Evolutionary conservation across 1,140 invertebrate species (phyloP).

Genomic region (Pectinophora gossypiella): DNA sequence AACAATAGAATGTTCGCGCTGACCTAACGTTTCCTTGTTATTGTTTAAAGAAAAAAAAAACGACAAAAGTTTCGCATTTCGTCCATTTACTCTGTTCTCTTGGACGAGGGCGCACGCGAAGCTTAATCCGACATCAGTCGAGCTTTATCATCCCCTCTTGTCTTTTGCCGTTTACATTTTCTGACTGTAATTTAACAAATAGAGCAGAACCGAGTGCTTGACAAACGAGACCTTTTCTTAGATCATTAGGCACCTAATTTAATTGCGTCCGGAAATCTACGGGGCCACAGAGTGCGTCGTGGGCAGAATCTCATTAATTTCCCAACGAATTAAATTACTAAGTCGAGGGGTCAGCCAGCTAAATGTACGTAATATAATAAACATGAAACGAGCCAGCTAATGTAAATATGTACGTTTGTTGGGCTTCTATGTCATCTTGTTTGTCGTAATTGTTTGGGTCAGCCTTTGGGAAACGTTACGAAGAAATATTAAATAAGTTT

Average conservation of each 20-base stretch:
- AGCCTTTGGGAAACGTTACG: background rate
- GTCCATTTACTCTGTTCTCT: constrained; percentile 7
- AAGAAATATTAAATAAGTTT: constrained; percentile 5
- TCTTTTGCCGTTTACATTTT: constrained; percentile 9
- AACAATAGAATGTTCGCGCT: background rate
- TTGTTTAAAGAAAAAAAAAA: background rate
- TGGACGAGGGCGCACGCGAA: constrained; percentile 5
- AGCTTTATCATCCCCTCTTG: constrained; percentile 15
- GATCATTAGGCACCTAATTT: constrained; percentile 38
- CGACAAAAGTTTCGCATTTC: background rate
- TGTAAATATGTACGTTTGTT: constrained; percentile 2
- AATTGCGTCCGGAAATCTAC: constrained; percentile 24
- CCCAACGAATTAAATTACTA: constrained; percentile 38
- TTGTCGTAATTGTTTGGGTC: background rate
- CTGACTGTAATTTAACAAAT: constrained; percentile 8
- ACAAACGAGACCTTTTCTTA: constrained; percentile 27
- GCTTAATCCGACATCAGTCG: constrained; percentile 20
- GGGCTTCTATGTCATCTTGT: background rate
- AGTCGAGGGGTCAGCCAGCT: constrained; percentile 16
- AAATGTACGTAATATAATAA: constrained; percentile 32
- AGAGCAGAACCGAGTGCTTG: constrained; percentile 9
- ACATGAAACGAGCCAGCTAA: constrained; percentile 11
- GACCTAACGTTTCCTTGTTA: background rate
- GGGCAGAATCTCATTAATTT: constrained; percentile 38
- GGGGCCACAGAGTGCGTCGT: constrained; percentile 11